Evolutionary conservation across 1,140 invertebrate species (phyloP), one percentile per base, ranked within the genome.

Genomic region (Pteromalus puparum): DNA sequence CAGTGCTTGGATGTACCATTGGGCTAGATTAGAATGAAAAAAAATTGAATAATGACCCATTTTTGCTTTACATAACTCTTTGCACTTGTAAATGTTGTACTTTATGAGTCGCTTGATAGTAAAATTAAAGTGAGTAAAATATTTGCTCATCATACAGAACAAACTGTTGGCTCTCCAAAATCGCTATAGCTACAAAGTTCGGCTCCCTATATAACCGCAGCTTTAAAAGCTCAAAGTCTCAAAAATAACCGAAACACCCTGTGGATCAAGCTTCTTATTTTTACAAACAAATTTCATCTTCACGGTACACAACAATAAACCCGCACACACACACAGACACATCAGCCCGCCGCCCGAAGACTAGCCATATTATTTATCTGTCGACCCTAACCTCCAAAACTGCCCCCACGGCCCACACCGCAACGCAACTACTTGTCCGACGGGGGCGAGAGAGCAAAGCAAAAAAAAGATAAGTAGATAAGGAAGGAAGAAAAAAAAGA

Each of bases 51-150:
- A 70, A 38, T 42, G 7, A 85, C 84, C 84, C 84, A 85, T 85
- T 15, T 34, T 81, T 0, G 68, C 26, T 72, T 72, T 26, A 34
- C 53, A 81, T 46, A 77, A 81, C 28, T 26, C 15, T 68, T 81
- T 85, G 73, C 73, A 81, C 65, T 81, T 81, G 46, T 81, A 70
- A 70, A 85, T 81, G n/a, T 85, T 85, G 21, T 77, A 70, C 24
- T 67, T 82, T 24, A 85, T 42, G 2, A 67, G 26, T 65, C 81
- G 81, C 24, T 46, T 84, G 6, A 84, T 3, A 34, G 46, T n/a
- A 30, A 79, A 74, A n/a, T 48, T 74, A 48, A 80, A n/a, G 30
- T 38, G 77, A 5, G 67, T 48, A 26, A 75, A 67, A 30, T 73
- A 2, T 42, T 65, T 84, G 24, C n/a, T 78, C 82, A 84, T 84